phyloP scores from a whole-genome alignment of 2,113 vertebrate genomes.

The Grammomys surdaster region DNA sequence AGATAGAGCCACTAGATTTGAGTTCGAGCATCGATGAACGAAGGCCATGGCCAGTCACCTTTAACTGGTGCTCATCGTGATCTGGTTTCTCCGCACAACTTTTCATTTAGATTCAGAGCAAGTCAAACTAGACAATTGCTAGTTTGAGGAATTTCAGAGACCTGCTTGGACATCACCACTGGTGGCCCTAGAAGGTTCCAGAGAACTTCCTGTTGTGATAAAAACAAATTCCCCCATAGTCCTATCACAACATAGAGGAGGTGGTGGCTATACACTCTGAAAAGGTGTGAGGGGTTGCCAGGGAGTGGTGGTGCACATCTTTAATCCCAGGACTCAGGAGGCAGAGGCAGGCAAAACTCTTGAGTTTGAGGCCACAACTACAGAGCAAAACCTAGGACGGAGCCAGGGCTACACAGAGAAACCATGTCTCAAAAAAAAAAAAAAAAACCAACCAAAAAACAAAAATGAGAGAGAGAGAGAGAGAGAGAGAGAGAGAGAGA shows the following conservation, averaged over 20 bases:
- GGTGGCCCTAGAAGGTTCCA: background rate
- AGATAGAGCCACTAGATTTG: background rate
- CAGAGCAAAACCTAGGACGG: background rate
- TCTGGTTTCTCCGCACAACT: background rate
- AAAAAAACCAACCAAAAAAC: too few relatives aligned
- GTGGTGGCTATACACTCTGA: rapidly evolving
- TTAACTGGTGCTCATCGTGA: background rate
- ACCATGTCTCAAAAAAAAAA: background rate
- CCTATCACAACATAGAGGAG: background rate
- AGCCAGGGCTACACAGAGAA: background rate
- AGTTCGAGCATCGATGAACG: background rate
- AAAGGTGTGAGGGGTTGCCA: background rate
- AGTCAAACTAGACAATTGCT: background rate
- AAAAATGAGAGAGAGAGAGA: too few relatives aligned
- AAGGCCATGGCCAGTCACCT: background rate
- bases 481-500: too few relatives aligned
- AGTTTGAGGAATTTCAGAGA: background rate
- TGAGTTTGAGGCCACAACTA: background rate
- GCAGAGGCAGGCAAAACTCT: background rate
- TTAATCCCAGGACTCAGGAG: background rate
- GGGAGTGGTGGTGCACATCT: background rate
- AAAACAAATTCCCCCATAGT: background rate
- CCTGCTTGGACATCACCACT: background rate
- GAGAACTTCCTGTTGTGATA: background rate
- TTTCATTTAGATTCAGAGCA: slow-evolving; percentile 34